A percentile compares a stretch with the other conserved stretches of the same genome.
These are phyloP conservation scores for Dascillus cervinus DNA, from an alignment of 2,888 invertebrate genomes.

Conservation along the genomic window DNA sequence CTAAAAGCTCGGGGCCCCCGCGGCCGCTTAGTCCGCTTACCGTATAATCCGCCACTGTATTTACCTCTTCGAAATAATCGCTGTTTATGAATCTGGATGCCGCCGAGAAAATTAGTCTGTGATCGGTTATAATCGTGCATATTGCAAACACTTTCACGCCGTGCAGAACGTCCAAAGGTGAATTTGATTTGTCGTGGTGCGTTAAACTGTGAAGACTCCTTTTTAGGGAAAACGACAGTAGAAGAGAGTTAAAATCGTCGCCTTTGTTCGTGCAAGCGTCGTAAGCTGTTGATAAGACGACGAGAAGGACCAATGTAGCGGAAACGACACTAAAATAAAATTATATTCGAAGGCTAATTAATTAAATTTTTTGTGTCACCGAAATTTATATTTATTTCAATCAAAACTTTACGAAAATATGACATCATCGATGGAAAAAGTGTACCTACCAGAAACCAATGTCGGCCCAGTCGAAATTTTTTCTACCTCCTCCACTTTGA, in stretches of 20 bases:
- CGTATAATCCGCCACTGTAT: too few species aligned
- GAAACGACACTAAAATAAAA: slow-evolving; percentile 34
- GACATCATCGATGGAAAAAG: too few species aligned
- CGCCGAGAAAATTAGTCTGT: too few species aligned
- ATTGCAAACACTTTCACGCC: slow-evolving; percentile 52
- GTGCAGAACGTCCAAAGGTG: slow-evolving; percentile 48
- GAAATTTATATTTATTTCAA: too few species aligned
- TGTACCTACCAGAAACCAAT: slow-evolving; percentile 39
- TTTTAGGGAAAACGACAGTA: slow-evolving; percentile 33
- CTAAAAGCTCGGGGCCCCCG: too few species aligned
- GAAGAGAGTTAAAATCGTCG: slow-evolving; percentile 15
- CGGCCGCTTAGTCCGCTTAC: too few species aligned
- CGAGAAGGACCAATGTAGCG: slow-evolving; percentile 27
- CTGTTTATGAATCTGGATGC: too few species aligned
- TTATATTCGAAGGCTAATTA: too few species aligned
- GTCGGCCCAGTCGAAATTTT: slow-evolving; percentile 29
- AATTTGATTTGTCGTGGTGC: slow-evolving; percentile 39
- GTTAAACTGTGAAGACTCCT: slow-evolving; percentile 38
- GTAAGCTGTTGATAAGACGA: slow-evolving; percentile 33
- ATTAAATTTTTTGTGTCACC: too few species aligned
- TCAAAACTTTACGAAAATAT: too few species aligned
- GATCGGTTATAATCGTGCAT: slow-evolving; percentile 49
- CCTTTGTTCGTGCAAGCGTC: too few species aligned
- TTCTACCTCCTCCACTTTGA: slow-evolving; percentile 27
- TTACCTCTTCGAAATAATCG: too few species aligned